Evolutionary conservation across 2,797 vertebrate species (phyloP).

Genomic region (Potorous gilbertii): DNA sequence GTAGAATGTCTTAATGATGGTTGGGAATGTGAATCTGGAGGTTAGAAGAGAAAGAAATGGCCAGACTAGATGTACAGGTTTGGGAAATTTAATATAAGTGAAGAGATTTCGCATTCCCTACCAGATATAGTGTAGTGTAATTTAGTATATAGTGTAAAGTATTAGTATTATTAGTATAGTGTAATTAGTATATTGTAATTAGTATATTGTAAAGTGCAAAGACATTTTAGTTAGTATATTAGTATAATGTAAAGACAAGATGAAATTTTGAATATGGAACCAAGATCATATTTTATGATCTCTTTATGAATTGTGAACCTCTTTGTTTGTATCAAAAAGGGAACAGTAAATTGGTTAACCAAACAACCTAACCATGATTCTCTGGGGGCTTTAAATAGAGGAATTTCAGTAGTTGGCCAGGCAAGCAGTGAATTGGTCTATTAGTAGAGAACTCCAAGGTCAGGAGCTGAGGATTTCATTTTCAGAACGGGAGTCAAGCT

Average conservation of each 20-base stretch:
- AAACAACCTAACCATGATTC: background rate
- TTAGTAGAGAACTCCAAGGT: background rate
- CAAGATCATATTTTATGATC: background rate
- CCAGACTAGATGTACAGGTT: background rate
- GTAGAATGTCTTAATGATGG: background rate
- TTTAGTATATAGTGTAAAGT: background rate
- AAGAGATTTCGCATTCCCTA: background rate
- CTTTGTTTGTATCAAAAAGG: background rate
- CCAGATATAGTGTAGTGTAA: background rate
- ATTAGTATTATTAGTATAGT: background rate
- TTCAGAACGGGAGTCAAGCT: background rate
- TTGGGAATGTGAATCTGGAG: background rate
- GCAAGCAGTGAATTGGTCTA: background rate
- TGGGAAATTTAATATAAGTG: background rate
- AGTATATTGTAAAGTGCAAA: background rate
- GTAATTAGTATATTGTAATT: background rate
- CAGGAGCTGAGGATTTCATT: background rate
- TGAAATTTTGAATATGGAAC: background rate
- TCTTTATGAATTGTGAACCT: background rate
- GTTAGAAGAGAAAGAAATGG: background rate
- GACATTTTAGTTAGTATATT: background rate
- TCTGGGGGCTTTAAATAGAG: background rate
- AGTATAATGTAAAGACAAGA: background rate
- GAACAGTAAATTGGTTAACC: background rate
- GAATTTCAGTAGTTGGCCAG: background rate